Conservation (phyloP, 2,797 vertebrate species). For the Ptychadena robeensis region DNA sequence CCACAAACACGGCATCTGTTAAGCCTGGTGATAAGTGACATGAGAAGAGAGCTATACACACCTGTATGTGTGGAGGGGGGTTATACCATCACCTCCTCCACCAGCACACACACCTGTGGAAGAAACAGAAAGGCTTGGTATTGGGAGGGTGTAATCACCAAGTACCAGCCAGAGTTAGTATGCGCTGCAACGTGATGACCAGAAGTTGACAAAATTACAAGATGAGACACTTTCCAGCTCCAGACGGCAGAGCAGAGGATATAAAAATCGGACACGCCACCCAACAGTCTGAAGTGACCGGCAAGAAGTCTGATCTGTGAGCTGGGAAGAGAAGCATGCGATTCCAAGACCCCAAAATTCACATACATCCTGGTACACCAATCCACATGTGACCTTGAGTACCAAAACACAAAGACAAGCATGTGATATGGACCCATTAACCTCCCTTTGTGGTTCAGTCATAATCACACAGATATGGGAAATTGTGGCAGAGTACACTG, state of each 20-base stretch:
- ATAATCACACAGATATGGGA: no score
- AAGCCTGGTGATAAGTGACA: constrained; percentile 4
- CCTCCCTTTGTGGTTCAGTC: no score
- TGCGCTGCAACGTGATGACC: constrained; percentile 61
- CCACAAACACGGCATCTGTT: background rate
- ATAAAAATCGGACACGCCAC: background rate
- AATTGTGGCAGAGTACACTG: no score
- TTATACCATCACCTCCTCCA: constrained; percentile 82
- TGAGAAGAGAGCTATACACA: constrained; percentile 73
- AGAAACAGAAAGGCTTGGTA: constrained; percentile 87
- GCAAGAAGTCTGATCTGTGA: background rate
- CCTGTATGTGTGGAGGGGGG: constrained; percentile 73
- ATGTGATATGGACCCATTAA: no score
- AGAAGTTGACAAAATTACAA: background rate
- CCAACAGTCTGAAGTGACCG: no score
- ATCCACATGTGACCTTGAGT: no score
- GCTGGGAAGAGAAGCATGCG: background rate
- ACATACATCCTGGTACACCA: no score
- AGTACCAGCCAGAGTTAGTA: constrained; percentile 82
- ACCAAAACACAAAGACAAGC: no score
- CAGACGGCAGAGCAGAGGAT: background rate
- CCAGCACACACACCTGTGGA: constrained; percentile 83
- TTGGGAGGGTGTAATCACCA: constrained; percentile 80
- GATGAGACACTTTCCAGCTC: background rate
- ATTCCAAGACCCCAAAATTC: background rate